Conservation (phyloP, 2,113 vertebrate species). For the Barbus barbus region DNA sequence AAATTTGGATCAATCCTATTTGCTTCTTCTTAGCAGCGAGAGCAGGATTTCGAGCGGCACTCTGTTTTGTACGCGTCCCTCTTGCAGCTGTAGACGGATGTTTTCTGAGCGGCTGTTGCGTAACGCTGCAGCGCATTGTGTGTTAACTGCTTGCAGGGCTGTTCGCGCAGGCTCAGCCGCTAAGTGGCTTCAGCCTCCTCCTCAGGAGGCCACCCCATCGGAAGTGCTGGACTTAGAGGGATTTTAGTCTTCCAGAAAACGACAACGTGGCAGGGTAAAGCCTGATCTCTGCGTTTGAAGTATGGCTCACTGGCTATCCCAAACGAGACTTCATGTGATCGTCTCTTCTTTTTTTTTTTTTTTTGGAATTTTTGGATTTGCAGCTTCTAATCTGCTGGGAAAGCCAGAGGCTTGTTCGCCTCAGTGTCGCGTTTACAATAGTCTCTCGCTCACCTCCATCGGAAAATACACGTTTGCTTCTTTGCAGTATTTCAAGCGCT, state of each 20-base stretch:
- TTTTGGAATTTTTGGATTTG: conserved; percentile 73
- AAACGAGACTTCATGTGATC: conserved; percentile 52
- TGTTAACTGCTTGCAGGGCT: conserved; percentile 59
- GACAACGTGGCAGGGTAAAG: conserved; percentile 44
- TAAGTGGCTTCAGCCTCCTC: conserved; percentile 63
- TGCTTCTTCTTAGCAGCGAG: conserved; percentile 35
- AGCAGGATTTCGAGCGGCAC: conserved; percentile 57
- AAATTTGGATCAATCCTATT: conserved; percentile 50
- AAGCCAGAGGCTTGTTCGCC: conserved; percentile 58
- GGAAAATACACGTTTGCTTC: no score
- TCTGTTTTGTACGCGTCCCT: conserved; percentile 55
- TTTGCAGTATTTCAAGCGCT: background rate
- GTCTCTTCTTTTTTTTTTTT: conserved; percentile 49
- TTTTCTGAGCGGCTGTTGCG: conserved; percentile 63
- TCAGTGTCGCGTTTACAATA: conserved; percentile 48
- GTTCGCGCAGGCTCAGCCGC: conserved; percentile 54
- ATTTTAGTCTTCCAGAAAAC: conserved; percentile 61
- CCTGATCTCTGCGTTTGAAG: conserved; percentile 53
- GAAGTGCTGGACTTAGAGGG: conserved; percentile 60
- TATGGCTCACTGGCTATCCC: conserved; percentile 56
- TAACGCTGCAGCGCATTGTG: conserved; percentile 67
- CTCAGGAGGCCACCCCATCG: conserved; percentile 54
- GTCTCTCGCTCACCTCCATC: background rate
- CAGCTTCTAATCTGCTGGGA: conserved; percentile 62
- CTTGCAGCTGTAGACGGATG: conserved; percentile 58